These are phyloP conservation scores for roundworm (Caenorhabditis elegans) DNA, from an alignment of 1,140 invertebrate genomes.

Conservation along the genomic window WBcel235 BX284604.4:11050501-11051000, in stretches of 20 bases:
- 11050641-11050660: background rate
- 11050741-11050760: no score
- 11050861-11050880: no score
- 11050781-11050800: no score
- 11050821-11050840: no score
- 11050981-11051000: background rate
- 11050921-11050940: background rate
- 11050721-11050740: no score
- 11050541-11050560: no score
- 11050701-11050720: background rate
- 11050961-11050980: background rate
- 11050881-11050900: no score
- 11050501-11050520: background rate
- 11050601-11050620: background rate
- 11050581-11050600: background rate
- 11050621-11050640: background rate
- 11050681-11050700: conserved; percentile 2
- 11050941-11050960: background rate
- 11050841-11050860: no score
- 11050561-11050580: background rate
- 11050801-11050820: no score
- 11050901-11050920: background rate
- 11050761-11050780: no score
- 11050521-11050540: background rate
- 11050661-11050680: background rate